phyloP scores from a whole-genome alignment of 1,140 invertebrate genomes.

The Lasioglossum albipes region DNA sequence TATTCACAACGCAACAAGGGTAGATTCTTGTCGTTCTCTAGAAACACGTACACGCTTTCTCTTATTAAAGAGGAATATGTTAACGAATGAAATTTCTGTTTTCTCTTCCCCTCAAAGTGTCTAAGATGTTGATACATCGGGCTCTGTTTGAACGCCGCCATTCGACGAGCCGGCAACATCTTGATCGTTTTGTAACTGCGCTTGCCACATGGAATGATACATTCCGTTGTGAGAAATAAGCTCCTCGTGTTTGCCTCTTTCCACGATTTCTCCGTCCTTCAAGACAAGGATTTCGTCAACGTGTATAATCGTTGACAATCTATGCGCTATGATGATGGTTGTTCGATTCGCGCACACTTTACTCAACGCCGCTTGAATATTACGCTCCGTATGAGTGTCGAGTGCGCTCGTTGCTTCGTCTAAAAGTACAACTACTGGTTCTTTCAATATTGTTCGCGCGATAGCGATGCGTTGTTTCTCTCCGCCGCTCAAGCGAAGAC shows the following conservation, averaged over 20 bases:
- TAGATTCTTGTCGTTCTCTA: neutral
- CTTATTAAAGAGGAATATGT: neutral
- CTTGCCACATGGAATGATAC: conserved; percentile 94
- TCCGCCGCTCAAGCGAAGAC: conserved; percentile 90
- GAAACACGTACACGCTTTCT: neutral
- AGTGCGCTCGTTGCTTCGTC: conserved; percentile 95
- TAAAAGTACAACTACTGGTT: conserved; percentile 91
- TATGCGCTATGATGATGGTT: conserved; percentile 95
- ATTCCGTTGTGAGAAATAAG: conserved; percentile 85
- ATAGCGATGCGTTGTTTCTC: conserved; percentile 97
- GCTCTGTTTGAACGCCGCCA: conserved; percentile 25
- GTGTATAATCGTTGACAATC: conserved; percentile 95
- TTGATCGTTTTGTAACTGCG: conserved; percentile 86
- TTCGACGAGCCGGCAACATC: conserved; percentile 47
- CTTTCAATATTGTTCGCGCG: conserved; percentile 93
- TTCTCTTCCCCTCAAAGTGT: neutral
- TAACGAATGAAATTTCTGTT: neutral
- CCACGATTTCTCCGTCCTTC: conserved; percentile 93
- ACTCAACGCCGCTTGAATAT: conserved; percentile 89
- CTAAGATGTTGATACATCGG: conserved; percentile 25
- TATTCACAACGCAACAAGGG: neutral
- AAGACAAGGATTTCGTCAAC: conserved; percentile 96
- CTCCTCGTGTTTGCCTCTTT: conserved; percentile 92
- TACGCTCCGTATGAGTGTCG: conserved; percentile 91
- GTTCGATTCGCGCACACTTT: conserved; percentile 91